Base-by-base conservation (phyloP, 2,797 vertebrate genomes). In the Sciurus carolinensis region DNA sequence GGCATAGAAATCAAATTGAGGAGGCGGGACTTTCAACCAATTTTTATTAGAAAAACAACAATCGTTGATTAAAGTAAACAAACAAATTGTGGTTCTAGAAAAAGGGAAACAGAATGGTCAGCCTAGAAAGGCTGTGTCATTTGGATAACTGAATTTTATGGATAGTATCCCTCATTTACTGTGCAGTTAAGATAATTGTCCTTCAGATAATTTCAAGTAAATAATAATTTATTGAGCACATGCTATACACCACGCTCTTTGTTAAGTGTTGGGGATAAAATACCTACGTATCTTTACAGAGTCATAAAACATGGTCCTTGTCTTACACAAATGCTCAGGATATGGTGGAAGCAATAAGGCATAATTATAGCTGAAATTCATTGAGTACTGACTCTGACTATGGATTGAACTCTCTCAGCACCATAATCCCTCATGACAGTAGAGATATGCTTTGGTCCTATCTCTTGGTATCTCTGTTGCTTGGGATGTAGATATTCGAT, bases 21-120 rank as follows among this genome's bases (percentile, higher is more conserved):
- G 85, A 59, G 77, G 28, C 1, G 54, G 50, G 36, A 42, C 42
- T 92, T 87, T 57, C 0, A 90, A 73, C 24, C 81, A 90, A 2
- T 4, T 30, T 91, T 75, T 73, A 69, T 67, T 79, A 88, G 95
- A 66, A 50, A 92, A 87, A 87, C 26, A 84, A 14, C 14, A 66
- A 36, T 69, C 42, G 64, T 1, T 62, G 71, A n/a, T 94, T 24
- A 57, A 62, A 50, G 13, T 12, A 81, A 52, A 75, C 83, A 62
- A 50, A 20, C 5, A 75, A 50, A 75, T 86, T 90, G 87, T 7
- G 10, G 33, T 79, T 73, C 71, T 67, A 93, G 82, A 47, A 77
- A 72, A 47, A 92, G 54, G 50, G n/a, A 47, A n/a, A 62, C 59
- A 92, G n/a, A 76, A 13, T 28, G 33, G 1, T n/a, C 20, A 82